Percentiles rank a stretch among this genome's conserved stretches.
phyloP scores from a whole-genome alignment of 2,113 vertebrate species.

The Otolemur garnettii region DNA sequence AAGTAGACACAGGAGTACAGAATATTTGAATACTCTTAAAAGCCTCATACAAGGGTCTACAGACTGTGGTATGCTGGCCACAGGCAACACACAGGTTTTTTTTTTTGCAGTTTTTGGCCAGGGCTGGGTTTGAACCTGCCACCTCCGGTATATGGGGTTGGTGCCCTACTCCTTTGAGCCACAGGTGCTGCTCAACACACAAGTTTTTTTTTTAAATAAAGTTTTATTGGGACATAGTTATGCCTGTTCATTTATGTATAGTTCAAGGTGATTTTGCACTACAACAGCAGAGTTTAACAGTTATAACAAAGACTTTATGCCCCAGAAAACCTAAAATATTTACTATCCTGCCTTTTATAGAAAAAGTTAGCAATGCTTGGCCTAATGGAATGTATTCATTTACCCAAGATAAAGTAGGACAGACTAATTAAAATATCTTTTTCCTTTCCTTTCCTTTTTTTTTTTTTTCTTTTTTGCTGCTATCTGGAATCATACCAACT shows the following conservation, averaged over 20 bases:
- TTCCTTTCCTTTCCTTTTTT: background rate
- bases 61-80: background rate
- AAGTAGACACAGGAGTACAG: background rate
- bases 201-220: background rate
- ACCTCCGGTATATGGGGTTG: too few species aligned
- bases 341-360: background rate
- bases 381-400: background rate
- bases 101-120: too few species aligned
- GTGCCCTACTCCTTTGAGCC: too few species aligned
- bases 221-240: background rate
- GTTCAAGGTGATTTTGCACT: background rate
- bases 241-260: background rate
- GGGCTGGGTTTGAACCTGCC: too few species aligned
- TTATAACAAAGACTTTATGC: background rate
- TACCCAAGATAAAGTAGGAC: background rate
- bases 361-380: background rate
- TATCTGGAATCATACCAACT: constrained; percentile 10
- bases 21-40: background rate
- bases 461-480: background rate
- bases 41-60: background rate
- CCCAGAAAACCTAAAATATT: background rate
- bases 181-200: too few species aligned
- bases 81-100: background rate
- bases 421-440: constrained; percentile 47
- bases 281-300: background rate